Base-by-base conservation (phyloP, 2,113 vertebrate genomes). In the Spilogale gracilis region DNA sequence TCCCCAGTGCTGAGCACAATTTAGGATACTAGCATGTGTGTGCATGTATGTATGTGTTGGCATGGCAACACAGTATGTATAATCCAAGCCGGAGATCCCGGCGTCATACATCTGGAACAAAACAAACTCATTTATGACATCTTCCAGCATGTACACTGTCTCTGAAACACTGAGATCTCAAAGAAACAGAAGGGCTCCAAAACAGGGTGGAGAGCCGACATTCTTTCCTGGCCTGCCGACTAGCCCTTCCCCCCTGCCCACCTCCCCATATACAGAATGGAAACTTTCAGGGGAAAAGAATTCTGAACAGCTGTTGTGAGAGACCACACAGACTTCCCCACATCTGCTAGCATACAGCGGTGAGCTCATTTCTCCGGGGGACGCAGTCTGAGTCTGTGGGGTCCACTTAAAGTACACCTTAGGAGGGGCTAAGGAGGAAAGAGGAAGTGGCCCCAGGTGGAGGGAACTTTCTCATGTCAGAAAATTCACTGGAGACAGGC, bases 261-360 rank as follows among this genome's bases (percentile, higher is more conserved):
- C 95, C 85, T 74, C 96, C 85, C 96, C 95, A 91, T 38, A 80
- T 73, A 30, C 92, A 97, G 96, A 93, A 95, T 95, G 96, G 97
- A 96, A 98, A 98, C n/a, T 94, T 98, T 97, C 32, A 69, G 86
- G 83, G 97, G 96, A 83, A 98, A 96, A 98, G 95, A 97, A 96
- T 95, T 95, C 94, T 96, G 94, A 86, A 82, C 98, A 98, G 97
- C 97, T 98, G 97, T 96, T 96, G 88, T 78, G 89, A 97, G 82
- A 97, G 97, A 98, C 97, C 98, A 98, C 98, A 98, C 95, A 98
- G 98, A 94, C 90, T 94, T 97, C 80, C 76, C 58, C 97, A 91
- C 91, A 97, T 98, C 97, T 98, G 95, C 97, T 96, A 90, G 92
- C 91, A 18, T 61, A n/a, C 25, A 97, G 91, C 43, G 0, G 93